Base-by-base conservation (phyloP, 2,113 vertebrate species). In the Cervus canadensis region DNA sequence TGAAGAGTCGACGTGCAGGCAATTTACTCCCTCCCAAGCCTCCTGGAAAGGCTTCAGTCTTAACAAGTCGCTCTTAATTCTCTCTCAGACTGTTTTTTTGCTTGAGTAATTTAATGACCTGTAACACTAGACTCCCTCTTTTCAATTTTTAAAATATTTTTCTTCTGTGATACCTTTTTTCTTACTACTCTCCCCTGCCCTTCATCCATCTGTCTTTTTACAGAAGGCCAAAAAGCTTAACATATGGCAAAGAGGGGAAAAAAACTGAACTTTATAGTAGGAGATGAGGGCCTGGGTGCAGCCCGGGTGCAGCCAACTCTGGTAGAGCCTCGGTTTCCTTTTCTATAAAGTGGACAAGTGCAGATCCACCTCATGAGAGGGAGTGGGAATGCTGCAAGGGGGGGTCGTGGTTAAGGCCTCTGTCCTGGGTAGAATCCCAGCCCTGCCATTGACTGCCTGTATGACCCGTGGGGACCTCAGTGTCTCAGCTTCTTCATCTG, bases 161-260 rank as follows among this genome's bases (percentile, higher is more conserved):
- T 26, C 3, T 4, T 86, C 48, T 43, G 2, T 52, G 40, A 23
- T 94, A 15, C 23, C 45, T 94, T 89, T 86, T 71, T 57, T 23
- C 57, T 89, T 25, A 45, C 15, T 54, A 30, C 23, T 30, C 14
- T 74, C n/a, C 23, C 21, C 33, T 43, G 9, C 36, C 50, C 30
- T 25, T 81, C 2, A 40, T 43, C n/a, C 56, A 50, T 57, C 30
- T 50, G 16, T 91, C 54, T 87, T 89, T 96, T 74, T 89, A 76
- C 28, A 5, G 6, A 56, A 87, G 78, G 26, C 45, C 40, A 74
- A n/a, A 86, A 83, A 52, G 45, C 60, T 26, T 62, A 82, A 21
- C 25, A 9, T 23, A 26, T 0, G 74, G 43, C 54, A 56, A 91
- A 43, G 48, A 50, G 6, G 26, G 25, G 23, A 4, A n/a, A 76